These are phyloP conservation scores for Apodemus speciosus DNA, from an alignment of 2,113 vertebrate genomes.

Conservation along the genomic window DNA sequence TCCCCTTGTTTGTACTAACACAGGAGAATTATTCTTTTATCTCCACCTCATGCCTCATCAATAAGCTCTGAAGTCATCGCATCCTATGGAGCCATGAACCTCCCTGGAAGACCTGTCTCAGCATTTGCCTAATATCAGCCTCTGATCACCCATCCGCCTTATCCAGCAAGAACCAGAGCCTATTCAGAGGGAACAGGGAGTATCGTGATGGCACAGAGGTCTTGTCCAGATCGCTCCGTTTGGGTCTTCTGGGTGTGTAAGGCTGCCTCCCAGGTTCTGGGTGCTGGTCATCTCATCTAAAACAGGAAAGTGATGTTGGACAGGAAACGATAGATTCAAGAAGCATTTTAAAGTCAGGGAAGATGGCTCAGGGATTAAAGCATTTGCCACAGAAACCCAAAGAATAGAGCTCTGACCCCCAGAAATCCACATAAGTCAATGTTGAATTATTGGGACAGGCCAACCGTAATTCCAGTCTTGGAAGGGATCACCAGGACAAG, in stretches of 20 bases:
- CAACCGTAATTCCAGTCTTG: background rate
- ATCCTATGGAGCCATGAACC: background rate
- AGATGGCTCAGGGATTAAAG: background rate
- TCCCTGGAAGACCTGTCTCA: background rate
- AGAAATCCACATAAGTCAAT: background rate
- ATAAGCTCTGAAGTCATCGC: background rate
- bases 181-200: background rate
- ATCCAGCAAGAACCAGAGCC: background rate
- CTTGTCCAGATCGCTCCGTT: background rate
- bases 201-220: background rate
- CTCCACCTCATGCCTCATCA: slow-evolving; percentile 43
- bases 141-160: background rate
- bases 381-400: background rate
- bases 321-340: background rate
- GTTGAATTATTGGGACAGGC: background rate
- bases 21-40: slow-evolving; percentile 40
- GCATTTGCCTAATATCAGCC: background rate
- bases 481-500: background rate
- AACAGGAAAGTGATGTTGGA: background rate
- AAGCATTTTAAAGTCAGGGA: background rate
- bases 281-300: background rate
- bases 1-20: slow-evolving; percentile 7
- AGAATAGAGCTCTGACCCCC: too few species aligned
- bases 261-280: background rate
- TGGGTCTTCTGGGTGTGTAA: background rate